Evolutionary conservation across 35 echinoderm and acorn worm species (phyloP), one percentile per base, ranked within the genome.

Genomic region (Stichopus chloronotus): DNA sequence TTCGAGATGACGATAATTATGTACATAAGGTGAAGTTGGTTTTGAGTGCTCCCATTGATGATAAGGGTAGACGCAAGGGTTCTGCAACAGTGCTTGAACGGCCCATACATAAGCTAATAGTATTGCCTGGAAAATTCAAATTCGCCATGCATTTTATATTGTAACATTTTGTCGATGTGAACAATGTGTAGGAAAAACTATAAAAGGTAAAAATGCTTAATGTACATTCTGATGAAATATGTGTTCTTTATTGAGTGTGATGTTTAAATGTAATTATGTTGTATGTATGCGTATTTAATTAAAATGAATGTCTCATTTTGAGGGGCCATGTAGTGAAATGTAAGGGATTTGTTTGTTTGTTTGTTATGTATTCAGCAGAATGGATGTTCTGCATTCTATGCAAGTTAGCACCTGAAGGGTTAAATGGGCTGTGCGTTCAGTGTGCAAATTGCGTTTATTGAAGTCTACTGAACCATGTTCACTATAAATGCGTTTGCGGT

Each of bases 41-140:
- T 6, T 20, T 93, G 4, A 91, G 76, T 25, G 68, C 56, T 20
- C 21, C n/a, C 21, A 21, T 96, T 6, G 88, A 92, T 84, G 55
- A 30, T 25, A 68, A 59, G 6, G 83, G 94, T 8, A 92, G 82
- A 53, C 81, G 13, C 4, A 88, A 30, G 2, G 22, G 24, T 72
- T 52, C 54, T 8, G 3, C n/a, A n/a, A 59, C 57, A 68, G 55
- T 87, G 10, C 82, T 95, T 57, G 90, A 92, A 55, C 90, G 90
- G 9, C 94, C 90, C 16, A 88, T 95, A 60, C 94, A 92, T 25
- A 95, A 95, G 72, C 19, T 95, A 3, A 78, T 95, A 11, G 79
- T 95, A n/a, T 78, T 92, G n/a, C 13, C 92, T 23, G 24, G 81
- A 92, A 30, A 76, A 92, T 30, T 25, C 59, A 71, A 30, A 14